A percentile compares a stretch with the other conserved stretches of the same genome.
phyloP scores from a whole-genome alignment of 92 coral and sea anemone species.

The Epizoanthus ramosus region DNA sequence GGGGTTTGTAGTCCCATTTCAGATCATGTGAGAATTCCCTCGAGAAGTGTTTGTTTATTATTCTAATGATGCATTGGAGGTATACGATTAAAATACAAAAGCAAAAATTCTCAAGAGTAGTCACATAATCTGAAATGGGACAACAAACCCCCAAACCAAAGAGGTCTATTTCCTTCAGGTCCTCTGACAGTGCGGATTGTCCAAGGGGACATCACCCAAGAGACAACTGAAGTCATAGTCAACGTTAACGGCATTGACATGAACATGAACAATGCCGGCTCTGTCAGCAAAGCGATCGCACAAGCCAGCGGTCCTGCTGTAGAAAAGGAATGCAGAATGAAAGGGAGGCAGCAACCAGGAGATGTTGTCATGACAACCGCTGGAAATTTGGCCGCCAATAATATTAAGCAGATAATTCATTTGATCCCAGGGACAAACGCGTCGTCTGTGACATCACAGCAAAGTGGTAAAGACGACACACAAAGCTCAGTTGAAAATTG shows the following conservation, averaged over 20 bases:
- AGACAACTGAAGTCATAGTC: slow-evolving; percentile 70
- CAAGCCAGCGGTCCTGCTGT: slow-evolving; percentile 43
- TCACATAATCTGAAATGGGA: no score
- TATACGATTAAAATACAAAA: no score
- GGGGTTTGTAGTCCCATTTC: no score
- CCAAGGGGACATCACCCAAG: slow-evolving; percentile 49
- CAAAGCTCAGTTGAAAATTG: slow-evolving; percentile 57
- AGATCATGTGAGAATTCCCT: no score
- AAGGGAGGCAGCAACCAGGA: slow-evolving; percentile 61
- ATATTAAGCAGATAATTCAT: slow-evolving; percentile 53
- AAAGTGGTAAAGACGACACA: slow-evolving; percentile 22
- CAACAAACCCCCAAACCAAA: no score
- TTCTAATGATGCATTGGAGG: no score
- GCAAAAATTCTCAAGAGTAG: no score
- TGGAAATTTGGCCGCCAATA: slow-evolving; percentile 48
- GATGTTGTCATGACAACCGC: slow-evolving; percentile 66
- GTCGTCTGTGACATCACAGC: neutral
- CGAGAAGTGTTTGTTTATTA: no score
- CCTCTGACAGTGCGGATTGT: slow-evolving; percentile 29
- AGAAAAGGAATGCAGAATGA: slow-evolving; percentile 48
- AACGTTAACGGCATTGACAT: slow-evolving; percentile 64
- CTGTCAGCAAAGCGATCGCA: slow-evolving; percentile 61
- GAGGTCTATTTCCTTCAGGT: neutral
- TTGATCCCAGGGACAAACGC: slow-evolving; percentile 33
- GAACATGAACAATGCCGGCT: slow-evolving; percentile 67